Percentiles rank a stretch among this genome's conserved stretches.
These are phyloP conservation scores for Zootoca vivipara DNA, from an alignment of 2,113 vertebrate species.

Conservation along the genomic window DNA sequence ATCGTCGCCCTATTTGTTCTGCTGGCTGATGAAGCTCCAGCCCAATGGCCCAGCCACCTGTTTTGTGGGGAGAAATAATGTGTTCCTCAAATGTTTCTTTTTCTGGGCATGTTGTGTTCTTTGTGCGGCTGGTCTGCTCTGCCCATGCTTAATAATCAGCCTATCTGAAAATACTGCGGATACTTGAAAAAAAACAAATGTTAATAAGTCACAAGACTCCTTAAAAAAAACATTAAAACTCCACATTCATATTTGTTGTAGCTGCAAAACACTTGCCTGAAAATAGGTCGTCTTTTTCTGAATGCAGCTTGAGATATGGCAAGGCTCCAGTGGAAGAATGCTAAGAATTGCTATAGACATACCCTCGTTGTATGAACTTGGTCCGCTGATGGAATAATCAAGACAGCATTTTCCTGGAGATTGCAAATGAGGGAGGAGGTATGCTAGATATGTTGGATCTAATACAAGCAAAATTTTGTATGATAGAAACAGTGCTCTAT, in stretches of 20 bases:
- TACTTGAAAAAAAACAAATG: background rate
- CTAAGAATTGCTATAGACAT: background rate
- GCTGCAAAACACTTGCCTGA: background rate
- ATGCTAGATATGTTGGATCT: background rate
- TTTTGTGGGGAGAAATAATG: background rate
- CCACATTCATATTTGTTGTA: background rate
- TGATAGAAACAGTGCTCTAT: background rate
- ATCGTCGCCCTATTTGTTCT: background rate
- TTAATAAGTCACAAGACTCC: background rate
- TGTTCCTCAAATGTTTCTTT: background rate
- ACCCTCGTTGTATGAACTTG: background rate
- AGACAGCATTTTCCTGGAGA: background rate
- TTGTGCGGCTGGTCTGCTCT: background rate
- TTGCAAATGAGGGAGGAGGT: background rate
- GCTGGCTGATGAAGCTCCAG: background rate
- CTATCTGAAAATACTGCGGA: background rate
- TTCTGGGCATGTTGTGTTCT: no score
- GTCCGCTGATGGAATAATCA: background rate
- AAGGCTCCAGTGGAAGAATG: background rate
- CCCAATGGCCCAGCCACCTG: background rate
- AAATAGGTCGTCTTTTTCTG: background rate
- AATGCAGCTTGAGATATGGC: background rate
- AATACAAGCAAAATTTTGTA: background rate
- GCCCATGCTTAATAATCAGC: background rate
- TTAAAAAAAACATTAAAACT: background rate